A percentile compares a stretch with the other conserved stretches of the same genome.
These are phyloP conservation scores for Euphydryas editha DNA, from an alignment of 2,888 invertebrate species.

Conservation along the genomic window DNA sequence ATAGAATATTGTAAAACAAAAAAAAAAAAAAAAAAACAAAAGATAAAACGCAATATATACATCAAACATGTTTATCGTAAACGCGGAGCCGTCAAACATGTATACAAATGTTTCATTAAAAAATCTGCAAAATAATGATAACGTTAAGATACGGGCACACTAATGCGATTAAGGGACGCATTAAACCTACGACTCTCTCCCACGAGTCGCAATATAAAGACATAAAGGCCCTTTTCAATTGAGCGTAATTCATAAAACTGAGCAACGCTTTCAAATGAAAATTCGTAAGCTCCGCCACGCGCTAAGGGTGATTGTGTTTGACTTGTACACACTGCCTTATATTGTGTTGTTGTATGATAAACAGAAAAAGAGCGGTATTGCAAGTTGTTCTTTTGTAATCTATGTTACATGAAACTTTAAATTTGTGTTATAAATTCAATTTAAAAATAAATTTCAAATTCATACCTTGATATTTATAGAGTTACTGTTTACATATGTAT, in stretches of 20 bases:
- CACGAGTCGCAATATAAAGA: constrained; percentile 74
- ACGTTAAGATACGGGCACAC: constrained; percentile 37
- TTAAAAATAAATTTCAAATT: too few relatives aligned
- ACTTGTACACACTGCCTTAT: constrained; percentile 19
- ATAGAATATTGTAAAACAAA: too few relatives aligned
- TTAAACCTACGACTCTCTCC: constrained; percentile 67
- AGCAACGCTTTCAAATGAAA: constrained; percentile 81
- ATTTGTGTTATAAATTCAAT: too few relatives aligned
- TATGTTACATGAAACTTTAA: too few relatives aligned
- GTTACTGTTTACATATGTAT: too few relatives aligned
- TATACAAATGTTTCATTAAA: constrained; percentile 28
- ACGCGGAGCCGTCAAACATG: background rate
- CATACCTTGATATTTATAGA: too few relatives aligned
- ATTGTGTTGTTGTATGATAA: background rate
- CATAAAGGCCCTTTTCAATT: constrained; percentile 57
- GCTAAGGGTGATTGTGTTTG: constrained; percentile 46
- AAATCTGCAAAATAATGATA: constrained; percentile 36
- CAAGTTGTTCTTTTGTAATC: too few relatives aligned
- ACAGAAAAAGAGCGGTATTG: too few relatives aligned
- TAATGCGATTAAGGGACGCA: constrained; percentile 77
- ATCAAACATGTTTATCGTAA: background rate
- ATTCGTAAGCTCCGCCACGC: constrained; percentile 79
- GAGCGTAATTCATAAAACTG: constrained; percentile 78
- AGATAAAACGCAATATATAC: background rate
- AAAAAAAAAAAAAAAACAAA: background rate